Evolutionary conservation across 2,888 invertebrate genomes (phyloP).

Genomic region (Pantelozetes paolii): DNA sequence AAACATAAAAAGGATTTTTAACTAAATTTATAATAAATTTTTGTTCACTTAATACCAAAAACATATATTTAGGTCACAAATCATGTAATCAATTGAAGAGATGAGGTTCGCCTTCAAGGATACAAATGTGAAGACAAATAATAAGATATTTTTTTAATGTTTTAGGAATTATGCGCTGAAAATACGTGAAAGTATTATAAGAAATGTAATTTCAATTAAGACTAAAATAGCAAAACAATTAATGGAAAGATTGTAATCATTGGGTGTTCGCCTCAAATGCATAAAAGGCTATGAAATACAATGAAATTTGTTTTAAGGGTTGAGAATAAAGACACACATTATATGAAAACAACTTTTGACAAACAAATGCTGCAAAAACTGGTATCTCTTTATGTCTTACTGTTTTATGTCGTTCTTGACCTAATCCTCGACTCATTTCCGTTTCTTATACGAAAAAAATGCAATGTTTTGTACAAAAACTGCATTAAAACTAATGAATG

Average conservation of each 20-base stretch:
- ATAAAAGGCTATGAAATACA: neutral
- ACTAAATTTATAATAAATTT: neutral
- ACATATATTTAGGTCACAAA: constrained; percentile 12
- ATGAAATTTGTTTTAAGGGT: neutral
- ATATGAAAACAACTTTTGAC: too few species aligned
- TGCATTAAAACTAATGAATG: too few species aligned
- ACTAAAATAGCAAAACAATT: constrained; percentile 14
- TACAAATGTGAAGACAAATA: neutral
- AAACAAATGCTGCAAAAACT: too few species aligned
- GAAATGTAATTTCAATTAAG: neutral
- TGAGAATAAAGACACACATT: too few species aligned
- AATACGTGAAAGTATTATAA: neutral
- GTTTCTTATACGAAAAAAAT: neutral
- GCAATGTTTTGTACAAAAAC: too few species aligned
- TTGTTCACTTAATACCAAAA: neutral
- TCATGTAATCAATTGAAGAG: constrained; percentile 23
- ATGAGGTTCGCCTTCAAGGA: constrained; percentile 33
- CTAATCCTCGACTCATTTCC: neutral
- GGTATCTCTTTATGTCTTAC: too few species aligned
- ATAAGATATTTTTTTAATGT: neutral
- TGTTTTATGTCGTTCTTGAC: neutral
- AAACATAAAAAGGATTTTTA: constrained; percentile 19
- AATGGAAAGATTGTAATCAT: neutral
- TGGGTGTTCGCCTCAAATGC: neutral
- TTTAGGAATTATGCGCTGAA: neutral